A percentile compares a stretch with the other conserved stretches of the same genome.
phyloP scores from a whole-genome alignment of 2,797 vertebrate genomes.

The Liasis olivaceus region DNA sequence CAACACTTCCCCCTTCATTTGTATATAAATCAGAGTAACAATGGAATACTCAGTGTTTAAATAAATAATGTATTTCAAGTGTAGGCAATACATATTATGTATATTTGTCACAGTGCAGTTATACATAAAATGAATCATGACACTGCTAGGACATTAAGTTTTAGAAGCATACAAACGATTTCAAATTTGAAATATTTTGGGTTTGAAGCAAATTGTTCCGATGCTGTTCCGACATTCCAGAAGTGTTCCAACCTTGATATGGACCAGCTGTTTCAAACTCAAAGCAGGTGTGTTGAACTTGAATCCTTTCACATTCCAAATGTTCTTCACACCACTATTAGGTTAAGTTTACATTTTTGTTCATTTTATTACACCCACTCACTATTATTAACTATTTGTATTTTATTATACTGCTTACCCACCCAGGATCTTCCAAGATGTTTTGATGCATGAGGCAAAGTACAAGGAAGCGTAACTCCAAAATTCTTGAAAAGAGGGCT shows the following conservation, averaged over 20 bases:
- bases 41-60: not conserved
- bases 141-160: not conserved
- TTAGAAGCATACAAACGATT: not conserved
- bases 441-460: not conserved
- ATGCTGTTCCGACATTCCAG: not conserved
- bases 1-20: not conserved
- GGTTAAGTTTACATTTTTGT: not conserved
- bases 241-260: not conserved
- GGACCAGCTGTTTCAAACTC: not conserved
- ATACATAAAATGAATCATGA: not conserved
- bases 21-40: not conserved
- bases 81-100: not conserved
- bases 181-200: not conserved
- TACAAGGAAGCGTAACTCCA: not conserved
- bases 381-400: not conserved
- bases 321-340: not conserved
- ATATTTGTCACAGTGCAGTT: not conserved
- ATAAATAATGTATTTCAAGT: not conserved
- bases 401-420: not conserved
- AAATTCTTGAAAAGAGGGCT: not conserved
- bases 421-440: not conserved
- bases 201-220: not conserved
- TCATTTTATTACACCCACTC: not conserved
- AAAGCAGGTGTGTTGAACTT: not conserved
- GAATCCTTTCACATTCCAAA: not conserved